Evolutionary conservation across 2,888 invertebrate species (phyloP).

Genomic region (Phalera bucephala): DNA sequence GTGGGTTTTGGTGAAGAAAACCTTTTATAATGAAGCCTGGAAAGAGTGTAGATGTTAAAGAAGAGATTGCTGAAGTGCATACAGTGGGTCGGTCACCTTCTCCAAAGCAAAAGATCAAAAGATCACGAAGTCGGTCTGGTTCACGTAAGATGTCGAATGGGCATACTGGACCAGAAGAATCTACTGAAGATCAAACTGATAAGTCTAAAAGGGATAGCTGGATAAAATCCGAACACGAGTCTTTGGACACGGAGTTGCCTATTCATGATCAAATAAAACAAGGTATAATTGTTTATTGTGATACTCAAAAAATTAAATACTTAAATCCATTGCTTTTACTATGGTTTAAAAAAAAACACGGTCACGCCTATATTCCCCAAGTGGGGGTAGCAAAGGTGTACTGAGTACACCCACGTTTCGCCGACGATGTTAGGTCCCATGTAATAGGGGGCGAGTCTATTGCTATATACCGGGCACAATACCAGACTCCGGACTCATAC

Average conservation of each 20-base stretch:
- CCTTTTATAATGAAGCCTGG: conserved; percentile 68
- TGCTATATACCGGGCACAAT: too few species aligned
- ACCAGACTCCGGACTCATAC: too few species aligned
- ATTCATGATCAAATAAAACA: conserved; percentile 82
- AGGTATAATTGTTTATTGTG: too few species aligned
- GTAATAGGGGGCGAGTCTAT: too few species aligned
- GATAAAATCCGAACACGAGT: conserved; percentile 79
- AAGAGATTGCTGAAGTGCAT: conserved; percentile 75
- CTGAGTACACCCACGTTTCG: too few species aligned
- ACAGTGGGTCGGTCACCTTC: conserved; percentile 67
- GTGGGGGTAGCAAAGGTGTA: too few species aligned
- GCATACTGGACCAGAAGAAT: conserved; percentile 40
- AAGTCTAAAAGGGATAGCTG: conserved; percentile 72
- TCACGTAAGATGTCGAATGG: conserved; percentile 72
- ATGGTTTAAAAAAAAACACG: too few species aligned
- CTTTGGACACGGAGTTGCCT: conserved; percentile 81
- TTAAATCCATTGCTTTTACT: too few species aligned
- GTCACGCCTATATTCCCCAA: too few species aligned
- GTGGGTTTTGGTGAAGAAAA: conserved; percentile 27
- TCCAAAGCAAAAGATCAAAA: conserved; percentile 60
- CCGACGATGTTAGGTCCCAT: too few species aligned
- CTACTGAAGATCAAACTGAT: conserved; percentile 45
- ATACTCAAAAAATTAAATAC: too few species aligned
- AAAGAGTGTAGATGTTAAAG: conserved; percentile 59
- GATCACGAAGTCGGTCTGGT: conserved; percentile 58